Percentiles rank a stretch among this genome's conserved stretches.
Evolutionary conservation across 2,797 vertebrate genomes (phyloP).

Genomic region (Presbytis comata): DNA sequence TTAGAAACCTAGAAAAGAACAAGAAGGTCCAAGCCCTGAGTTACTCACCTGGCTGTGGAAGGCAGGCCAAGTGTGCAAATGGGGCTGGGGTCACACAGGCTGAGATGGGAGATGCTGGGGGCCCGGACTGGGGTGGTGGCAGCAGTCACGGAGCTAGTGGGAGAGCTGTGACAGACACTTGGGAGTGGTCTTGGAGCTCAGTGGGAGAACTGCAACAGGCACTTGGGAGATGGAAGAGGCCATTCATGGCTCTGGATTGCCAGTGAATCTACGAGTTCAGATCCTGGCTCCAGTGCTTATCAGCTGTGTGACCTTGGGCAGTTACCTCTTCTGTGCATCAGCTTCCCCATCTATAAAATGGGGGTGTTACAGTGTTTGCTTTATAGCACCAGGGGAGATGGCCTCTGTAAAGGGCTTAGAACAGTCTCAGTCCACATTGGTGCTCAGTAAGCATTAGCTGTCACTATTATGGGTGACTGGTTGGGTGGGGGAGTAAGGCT

Average conservation of each 20-base stretch:
- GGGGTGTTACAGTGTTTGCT: background rate
- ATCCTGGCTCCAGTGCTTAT: background rate
- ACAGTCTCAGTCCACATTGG: background rate
- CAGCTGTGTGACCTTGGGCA: background rate
- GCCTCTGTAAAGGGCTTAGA: background rate
- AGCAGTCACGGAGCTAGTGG: background rate
- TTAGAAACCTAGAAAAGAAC: background rate
- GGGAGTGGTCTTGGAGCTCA: background rate
- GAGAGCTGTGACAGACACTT: background rate
- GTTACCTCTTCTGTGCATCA: background rate
- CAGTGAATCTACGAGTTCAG: background rate
- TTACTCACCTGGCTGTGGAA: background rate
- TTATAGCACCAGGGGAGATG: background rate
- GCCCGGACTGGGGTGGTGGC: background rate
- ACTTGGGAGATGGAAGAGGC: background rate
- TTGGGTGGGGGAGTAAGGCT: background rate
- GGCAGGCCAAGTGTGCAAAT: background rate
- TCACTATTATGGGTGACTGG: background rate
- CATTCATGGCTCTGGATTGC: background rate
- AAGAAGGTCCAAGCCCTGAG: background rate
- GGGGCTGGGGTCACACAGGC: background rate
- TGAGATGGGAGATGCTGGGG: background rate
- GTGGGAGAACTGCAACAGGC: background rate
- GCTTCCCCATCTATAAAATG: constrained; percentile 7
- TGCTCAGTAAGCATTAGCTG: background rate